Percentiles rank a stretch among this genome's conserved stretches.
Conservation (phyloP, 2,888 invertebrate species). For the Tineola bisselliella region DNA sequence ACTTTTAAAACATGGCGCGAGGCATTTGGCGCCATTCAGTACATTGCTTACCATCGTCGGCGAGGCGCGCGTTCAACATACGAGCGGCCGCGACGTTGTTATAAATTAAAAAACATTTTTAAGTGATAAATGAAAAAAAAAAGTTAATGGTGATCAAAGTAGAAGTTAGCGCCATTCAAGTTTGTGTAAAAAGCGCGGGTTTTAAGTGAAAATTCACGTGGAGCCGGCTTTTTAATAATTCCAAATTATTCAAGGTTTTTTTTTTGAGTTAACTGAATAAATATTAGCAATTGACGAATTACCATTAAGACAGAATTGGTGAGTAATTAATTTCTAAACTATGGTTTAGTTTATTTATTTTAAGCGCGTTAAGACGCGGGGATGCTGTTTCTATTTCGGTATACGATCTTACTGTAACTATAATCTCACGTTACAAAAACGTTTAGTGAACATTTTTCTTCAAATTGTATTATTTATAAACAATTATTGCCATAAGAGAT, state of each 20-base stretch:
- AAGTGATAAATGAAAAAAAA: neutral
- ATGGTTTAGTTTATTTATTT: conserved; percentile 5
- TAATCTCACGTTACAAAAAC: conserved; percentile 11
- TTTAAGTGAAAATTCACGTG: conserved; percentile 20
- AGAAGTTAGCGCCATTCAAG: neutral
- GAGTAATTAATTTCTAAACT: neutral
- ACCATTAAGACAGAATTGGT: neutral
- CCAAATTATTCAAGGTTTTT: neutral
- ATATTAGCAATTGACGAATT: neutral
- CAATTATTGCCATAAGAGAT: too few relatives aligned
- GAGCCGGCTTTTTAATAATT: conserved; percentile 7
- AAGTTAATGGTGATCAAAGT: neutral
- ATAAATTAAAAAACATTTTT: neutral
- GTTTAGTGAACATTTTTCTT: too few relatives aligned
- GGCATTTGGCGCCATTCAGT: conserved; percentile 42
- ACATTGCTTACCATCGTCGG: conserved; percentile 43
- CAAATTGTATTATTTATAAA: too few relatives aligned
- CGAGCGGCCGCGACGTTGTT: neutral
- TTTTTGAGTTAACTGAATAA: neutral
- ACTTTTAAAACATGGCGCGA: conserved; percentile 46
- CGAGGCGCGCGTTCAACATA: conserved; percentile 33
- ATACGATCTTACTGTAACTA: neutral
- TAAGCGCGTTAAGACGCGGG: neutral
- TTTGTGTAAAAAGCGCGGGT: conserved; percentile 29
- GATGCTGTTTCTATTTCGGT: neutral